Evolutionary conservation across 35 echinoderm and acorn worm species (phyloP).

Genomic region (Ophiothrix spiculata): DNA sequence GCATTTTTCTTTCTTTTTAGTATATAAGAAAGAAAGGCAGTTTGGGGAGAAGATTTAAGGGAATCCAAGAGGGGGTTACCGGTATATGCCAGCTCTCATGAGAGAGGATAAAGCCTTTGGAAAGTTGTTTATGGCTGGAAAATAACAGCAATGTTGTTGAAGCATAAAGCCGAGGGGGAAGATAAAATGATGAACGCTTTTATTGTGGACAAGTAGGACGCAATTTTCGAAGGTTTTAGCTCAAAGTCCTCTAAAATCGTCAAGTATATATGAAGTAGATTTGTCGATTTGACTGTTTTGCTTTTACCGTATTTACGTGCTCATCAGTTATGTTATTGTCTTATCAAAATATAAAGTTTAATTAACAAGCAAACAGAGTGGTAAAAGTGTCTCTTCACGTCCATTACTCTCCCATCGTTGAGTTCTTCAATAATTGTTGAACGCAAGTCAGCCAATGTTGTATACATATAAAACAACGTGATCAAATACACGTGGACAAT

Average conservation of each 20-base stretch:
- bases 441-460: not conserved
- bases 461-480: not conserved
- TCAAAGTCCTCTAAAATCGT: not conserved
- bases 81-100: not conserved
- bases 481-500: conserved; percentile 1
- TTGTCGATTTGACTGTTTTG: too few species aligned
- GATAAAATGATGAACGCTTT: not conserved
- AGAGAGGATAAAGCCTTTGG: not conserved
- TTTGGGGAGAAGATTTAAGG: not conserved
- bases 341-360: too few species aligned
- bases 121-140: conserved; percentile 7
- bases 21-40: not conserved
- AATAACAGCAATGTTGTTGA: not conserved
- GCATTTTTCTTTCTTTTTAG: not conserved
- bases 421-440: too few species aligned
- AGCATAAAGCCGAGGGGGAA: not conserved
- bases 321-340: too few species aligned
- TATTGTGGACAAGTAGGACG: not conserved
- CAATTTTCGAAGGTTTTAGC: not conserved
- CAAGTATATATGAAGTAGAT: too few species aligned
- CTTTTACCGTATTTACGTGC: too few species aligned
- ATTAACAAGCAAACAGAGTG: too few species aligned
- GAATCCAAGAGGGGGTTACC: not conserved
- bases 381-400: too few species aligned
- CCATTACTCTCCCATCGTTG: too few species aligned